These are phyloP conservation scores for Alca torda DNA, from an alignment of 2,797 vertebrate genomes.

Conservation along the genomic window DNA sequence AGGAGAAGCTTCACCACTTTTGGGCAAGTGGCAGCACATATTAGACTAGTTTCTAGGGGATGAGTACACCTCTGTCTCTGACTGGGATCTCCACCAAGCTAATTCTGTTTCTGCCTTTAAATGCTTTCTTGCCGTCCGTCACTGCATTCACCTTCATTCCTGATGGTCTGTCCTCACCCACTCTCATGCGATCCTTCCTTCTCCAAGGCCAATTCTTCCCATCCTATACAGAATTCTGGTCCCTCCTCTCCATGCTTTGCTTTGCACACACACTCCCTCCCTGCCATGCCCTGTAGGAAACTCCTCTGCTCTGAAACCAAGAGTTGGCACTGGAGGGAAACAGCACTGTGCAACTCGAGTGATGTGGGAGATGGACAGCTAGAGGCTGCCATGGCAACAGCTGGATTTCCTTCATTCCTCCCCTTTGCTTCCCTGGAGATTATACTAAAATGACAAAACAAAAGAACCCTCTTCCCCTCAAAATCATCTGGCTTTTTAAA, in stretches of 20 bases:
- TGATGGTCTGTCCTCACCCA: background rate
- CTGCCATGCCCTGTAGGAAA: background rate
- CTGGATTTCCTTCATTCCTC: slow-evolving; percentile 47
- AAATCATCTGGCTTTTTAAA: background rate
- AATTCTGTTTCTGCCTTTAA: background rate
- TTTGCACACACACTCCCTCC: background rate
- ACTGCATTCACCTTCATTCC: background rate
- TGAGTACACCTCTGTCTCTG: background rate
- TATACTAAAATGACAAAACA: background rate
- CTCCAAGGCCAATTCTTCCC: background rate
- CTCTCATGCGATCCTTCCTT: background rate
- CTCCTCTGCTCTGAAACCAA: background rate
- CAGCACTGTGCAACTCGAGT: background rate
- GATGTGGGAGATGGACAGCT: slow-evolving; percentile 24
- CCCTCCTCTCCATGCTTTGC: background rate
- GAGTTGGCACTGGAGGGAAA: background rate
- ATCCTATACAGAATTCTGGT: background rate
- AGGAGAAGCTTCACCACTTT: background rate
- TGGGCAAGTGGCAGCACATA: background rate
- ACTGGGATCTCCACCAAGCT: background rate
- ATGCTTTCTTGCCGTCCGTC: background rate
- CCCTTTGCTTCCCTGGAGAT: background rate
- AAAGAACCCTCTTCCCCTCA: background rate
- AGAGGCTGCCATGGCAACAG: slow-evolving; percentile 66
- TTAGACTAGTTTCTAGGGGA: background rate